Base-by-base conservation (phyloP, 2,888 invertebrate species). In the Drosophila atroscutellata region DNA sequence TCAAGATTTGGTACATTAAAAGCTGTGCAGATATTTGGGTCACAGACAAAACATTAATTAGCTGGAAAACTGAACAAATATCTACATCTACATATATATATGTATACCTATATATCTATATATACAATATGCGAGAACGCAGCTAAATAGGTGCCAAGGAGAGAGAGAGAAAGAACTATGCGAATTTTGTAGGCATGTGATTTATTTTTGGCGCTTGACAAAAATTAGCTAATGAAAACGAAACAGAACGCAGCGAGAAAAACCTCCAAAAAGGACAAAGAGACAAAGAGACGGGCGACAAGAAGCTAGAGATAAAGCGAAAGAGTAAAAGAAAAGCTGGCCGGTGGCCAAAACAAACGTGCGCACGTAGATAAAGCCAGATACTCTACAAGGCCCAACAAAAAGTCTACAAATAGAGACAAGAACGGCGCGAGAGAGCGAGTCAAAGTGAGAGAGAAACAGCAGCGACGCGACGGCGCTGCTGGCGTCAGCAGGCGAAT, bases 301-400 rank as follows among this genome's bases (percentile, higher is more conserved):
- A 42, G 20, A 55, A 60, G 58, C 36, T n/a, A 34, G 42, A 8
- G 39, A 26, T 15, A 64, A 47, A 9, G 20, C 42, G 36, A 60
- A 13, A 20, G 7, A 34, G 34, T 20, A 3, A 36, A 54, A 32
- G 36, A 54, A 58, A 61, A 58, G 51, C 86, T 83, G 86, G 86
- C 84, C 61, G 62, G 24, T 49, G 70, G 86, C 81, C 84, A 83
- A 86, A 83, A 74, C 63, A 83, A 86, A 80, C 67, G 69, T 69
- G 65, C 70, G 67, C 72, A 77, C 67, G 63, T 71, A 86, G 72
- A 79, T 74, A 77, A 69, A 54, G 15, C 9, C 34, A 67, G 67
- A 77, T 69, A 74, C 69, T 72, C 79, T 80, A 81, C 77, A 81
- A 30, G 42, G 30, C 26, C n/a, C n/a, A 55, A 26, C 37, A 37